Evolutionary conservation across 2,888 invertebrate species (phyloP), one percentile per base, ranked within the genome.

Genomic region (Lasioglossum pauxillum): DNA sequence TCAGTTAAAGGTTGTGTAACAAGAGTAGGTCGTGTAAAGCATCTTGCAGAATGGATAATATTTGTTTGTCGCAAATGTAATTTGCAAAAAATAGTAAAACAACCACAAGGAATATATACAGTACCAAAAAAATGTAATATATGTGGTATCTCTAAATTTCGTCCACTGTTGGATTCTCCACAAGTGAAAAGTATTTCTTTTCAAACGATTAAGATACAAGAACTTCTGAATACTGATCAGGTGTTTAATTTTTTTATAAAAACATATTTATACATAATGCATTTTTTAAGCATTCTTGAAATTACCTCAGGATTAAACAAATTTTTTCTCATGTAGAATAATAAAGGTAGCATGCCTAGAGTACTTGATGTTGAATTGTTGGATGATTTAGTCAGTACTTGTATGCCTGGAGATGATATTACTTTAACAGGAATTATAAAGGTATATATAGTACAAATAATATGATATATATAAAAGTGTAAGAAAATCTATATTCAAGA

Each of bases 361-460:
- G 97, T 97, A 89, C 96, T 99, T 46, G 98, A 99, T 94, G 97
- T 99, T 94, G 98, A 99, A 95, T 95, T 99, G 12, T 97, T 97
- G 78, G 98, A 98, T 95, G 92, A 95, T 89, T 96, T 99, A 72
- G 98, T 98, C 1, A 97, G 98, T 89, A 96, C 96, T 41, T 98
- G 98, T 88, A 97, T 97, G 89, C 98, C 99, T 19, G 99, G 99
- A 2, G 98, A 99, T 95, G 97, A 98, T 90, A 96, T 99, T 0
- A 97, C 97, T 23, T 96, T 99, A 16, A 98, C 98, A 81, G 99
- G 99, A 53, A 96, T 98, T 87, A 97, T 99, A 35, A 98, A 98
- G 96, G 97, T 97, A 87, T 97, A 87, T 77, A 67, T 73, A 72
- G 19, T 41, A 75, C n/a, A 31, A 10, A 3, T 7, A 57, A 16